Conservation (phyloP, 2,797 vertebrate genomes). For the Rhynchotus rufescens region DNA sequence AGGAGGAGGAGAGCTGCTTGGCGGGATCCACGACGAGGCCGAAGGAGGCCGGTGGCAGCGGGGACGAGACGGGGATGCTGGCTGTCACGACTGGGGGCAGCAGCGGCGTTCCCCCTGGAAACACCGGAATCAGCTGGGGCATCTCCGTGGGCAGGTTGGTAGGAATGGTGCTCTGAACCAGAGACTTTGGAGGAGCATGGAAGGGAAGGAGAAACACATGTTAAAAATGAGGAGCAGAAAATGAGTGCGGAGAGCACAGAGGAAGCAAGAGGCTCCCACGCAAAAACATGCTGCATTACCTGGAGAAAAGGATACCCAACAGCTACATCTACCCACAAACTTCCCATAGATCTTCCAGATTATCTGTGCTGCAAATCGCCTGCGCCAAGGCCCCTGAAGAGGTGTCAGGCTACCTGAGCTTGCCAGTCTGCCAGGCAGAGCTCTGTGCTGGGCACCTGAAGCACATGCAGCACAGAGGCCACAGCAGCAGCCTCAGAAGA, state of each 20-base stretch:
- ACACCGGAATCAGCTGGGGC: conserved; percentile 88
- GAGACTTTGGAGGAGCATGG: conserved; percentile 62
- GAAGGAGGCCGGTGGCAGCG: conserved; percentile 89
- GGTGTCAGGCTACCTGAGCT: background rate
- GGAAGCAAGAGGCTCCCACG: background rate
- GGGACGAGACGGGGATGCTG: conserved; percentile 86
- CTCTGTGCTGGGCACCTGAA: background rate
- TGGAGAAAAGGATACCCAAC: background rate
- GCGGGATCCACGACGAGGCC: conserved; percentile 82
- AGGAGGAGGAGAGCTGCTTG: conserved; percentile 81
- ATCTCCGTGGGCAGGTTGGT: conserved; percentile 91
- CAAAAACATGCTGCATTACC: fast-evolving
- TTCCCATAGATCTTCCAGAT: background rate
- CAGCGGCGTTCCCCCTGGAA: conserved; percentile 77
- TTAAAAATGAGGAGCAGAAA: background rate
- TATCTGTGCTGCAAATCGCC: background rate
- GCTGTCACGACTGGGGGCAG: conserved; percentile 83
- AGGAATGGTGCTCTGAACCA: conserved; percentile 87
- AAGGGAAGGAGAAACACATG: background rate
- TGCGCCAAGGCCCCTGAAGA: background rate
- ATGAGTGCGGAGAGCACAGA: background rate
- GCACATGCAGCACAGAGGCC: fast-evolving
- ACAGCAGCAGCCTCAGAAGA: background rate
- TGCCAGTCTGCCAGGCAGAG: background rate
- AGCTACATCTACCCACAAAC: background rate